These are phyloP conservation scores for Okapia johnstoni DNA, from an alignment of 2,113 vertebrate species.

Conservation along the genomic window DNA sequence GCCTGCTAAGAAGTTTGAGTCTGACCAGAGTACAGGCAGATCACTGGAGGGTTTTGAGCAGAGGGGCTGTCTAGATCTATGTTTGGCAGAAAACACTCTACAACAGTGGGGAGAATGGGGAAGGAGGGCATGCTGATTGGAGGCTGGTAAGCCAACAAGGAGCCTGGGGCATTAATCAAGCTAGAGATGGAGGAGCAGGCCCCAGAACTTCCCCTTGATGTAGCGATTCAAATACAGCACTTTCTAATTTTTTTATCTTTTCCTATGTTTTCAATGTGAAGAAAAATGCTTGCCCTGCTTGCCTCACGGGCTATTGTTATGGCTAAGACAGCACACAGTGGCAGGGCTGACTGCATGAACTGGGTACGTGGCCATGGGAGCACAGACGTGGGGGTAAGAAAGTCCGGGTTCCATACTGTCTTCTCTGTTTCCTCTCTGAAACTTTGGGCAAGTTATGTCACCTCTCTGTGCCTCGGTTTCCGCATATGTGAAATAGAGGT, in stretches of 20 bases:
- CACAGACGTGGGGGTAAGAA: not conserved
- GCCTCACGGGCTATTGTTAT: not conserved
- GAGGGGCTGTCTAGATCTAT: not conserved
- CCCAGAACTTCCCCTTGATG: not conserved
- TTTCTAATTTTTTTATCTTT: not conserved
- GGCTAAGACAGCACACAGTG: not conserved
- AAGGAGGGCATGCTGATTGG: not conserved
- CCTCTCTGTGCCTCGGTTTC: not conserved
- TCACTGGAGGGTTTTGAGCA: not conserved
- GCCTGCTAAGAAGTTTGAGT: not conserved
- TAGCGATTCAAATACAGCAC: not conserved
- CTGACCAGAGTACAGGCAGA: not conserved
- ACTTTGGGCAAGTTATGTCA: not conserved
- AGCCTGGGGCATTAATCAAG: not conserved
- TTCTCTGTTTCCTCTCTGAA: not conserved
- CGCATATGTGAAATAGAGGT: not conserved
- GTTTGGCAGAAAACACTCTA: not conserved
- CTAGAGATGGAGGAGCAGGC: not conserved
- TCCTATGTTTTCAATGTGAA: not conserved
- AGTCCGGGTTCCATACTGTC: not conserved
- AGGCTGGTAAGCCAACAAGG: not conserved
- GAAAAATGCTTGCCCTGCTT: not conserved
- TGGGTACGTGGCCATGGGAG: accelerated
- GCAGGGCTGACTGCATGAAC: not conserved
- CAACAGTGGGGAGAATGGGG: not conserved